These are phyloP conservation scores for Pseudomyrmex flavicornis DNA, from an alignment of 1,140 invertebrate species.

Conservation along the genomic window DNA sequence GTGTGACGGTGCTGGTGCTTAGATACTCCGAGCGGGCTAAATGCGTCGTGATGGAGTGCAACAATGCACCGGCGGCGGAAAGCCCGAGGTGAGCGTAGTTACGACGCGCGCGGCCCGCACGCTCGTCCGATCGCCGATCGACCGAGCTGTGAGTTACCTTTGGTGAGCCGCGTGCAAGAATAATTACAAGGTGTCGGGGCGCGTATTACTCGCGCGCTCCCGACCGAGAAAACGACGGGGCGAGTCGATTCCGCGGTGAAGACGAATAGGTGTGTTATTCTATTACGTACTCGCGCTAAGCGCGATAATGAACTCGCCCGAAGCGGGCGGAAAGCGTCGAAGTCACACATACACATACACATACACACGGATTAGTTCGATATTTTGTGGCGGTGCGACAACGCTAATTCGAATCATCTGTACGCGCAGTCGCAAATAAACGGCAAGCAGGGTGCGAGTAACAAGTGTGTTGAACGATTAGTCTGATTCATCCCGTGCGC, in stretches of 20 bases:
- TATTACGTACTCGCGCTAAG: constrained; percentile 22
- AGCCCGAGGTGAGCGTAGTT: background rate
- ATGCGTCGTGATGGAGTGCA: constrained; percentile 31
- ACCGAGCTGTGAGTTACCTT: constrained; percentile 46
- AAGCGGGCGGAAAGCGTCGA: background rate
- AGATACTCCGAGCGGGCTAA: constrained; percentile 21
- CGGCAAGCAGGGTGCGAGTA: constrained; percentile 31
- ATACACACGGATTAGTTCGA: constrained; percentile 30
- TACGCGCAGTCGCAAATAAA: constrained; percentile 42
- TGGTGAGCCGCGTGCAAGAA: constrained; percentile 29
- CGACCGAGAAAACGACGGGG: background rate
- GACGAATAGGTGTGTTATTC: constrained; percentile 39
- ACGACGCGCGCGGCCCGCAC: background rate
- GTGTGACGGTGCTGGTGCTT: background rate
- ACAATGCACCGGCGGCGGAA: constrained; percentile 21
- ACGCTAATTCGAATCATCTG: background rate
- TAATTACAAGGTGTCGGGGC: constrained; percentile 31
- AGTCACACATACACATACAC: constrained; percentile 5
- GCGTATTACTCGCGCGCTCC: background rate
- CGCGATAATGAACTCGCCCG: constrained; percentile 29
- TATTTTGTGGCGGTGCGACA: background rate
- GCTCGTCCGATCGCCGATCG: constrained; percentile 22
- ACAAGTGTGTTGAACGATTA: constrained; percentile 56
- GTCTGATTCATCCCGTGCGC: constrained; percentile 64
- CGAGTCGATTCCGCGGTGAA: constrained; percentile 28